These are phyloP conservation scores for Menidia beryllina DNA, from an alignment of 2,113 vertebrate species.

Conservation along the genomic window DNA sequence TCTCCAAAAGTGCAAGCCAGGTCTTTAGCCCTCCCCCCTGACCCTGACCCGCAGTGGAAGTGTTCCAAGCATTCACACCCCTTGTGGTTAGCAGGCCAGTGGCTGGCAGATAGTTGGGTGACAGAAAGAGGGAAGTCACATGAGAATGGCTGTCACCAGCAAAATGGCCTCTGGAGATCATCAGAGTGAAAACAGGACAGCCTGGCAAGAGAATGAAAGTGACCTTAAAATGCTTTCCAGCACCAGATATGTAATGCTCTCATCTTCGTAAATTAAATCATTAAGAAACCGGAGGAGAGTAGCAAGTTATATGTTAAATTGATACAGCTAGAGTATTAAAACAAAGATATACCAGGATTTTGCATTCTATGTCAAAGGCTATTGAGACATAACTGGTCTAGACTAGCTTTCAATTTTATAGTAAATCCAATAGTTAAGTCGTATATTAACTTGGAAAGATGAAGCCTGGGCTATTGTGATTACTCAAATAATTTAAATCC, in stretches of 20 bases:
- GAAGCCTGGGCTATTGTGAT: constrained; percentile 53
- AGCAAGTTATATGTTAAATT: constrained; percentile 21
- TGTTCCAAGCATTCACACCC: constrained; percentile 47
- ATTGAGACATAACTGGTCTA: constrained; percentile 1
- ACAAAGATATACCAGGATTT: constrained; percentile 19
- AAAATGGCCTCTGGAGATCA: constrained; percentile 56
- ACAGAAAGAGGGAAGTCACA: constrained; percentile 45
- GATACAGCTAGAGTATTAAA: constrained; percentile 27
- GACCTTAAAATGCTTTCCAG: constrained; percentile 68
- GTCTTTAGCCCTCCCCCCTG: constrained; percentile 49
- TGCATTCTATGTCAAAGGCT: constrained; percentile 17
- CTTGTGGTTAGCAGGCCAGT: constrained; percentile 48
- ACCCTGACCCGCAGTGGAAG: constrained; percentile 49
- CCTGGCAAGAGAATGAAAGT: constrained; percentile 43
- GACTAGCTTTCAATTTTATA: constrained; percentile 38
- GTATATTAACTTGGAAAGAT: constrained; percentile 35
- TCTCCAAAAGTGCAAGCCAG: constrained; percentile 33
- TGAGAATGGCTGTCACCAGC: constrained; percentile 51
- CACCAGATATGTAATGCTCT: constrained; percentile 56
- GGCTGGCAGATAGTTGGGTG: constrained; percentile 21
- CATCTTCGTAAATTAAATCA: constrained; percentile 68
- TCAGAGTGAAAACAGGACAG: constrained; percentile 47
- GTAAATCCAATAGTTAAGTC: constrained; percentile 52
- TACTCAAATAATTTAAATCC: constrained; percentile 76
- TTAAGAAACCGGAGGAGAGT: constrained; percentile 48